Base-by-base conservation (phyloP, 2,888 invertebrate species). In the Scaptomyza reducta region DNA sequence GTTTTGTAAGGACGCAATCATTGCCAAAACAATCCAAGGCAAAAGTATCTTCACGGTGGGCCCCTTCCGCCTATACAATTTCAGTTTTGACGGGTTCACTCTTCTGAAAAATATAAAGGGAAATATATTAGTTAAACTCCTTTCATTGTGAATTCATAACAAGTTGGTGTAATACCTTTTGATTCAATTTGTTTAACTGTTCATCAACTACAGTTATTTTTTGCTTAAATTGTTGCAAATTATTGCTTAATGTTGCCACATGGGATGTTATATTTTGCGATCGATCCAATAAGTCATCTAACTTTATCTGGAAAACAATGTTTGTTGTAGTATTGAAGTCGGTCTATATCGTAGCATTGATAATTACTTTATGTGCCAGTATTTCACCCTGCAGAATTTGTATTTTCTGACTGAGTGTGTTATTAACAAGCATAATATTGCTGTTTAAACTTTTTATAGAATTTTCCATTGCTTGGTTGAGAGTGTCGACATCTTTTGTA, bases 241-340 rank as follows among this genome's bases (percentile, higher is more conserved):
- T 89, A 47, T 90, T 87, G 76, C 90, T 89, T 54, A 91, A 82
- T 2, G 91, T 91, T 57, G 87, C 83, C 0, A 91, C 89, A 70
- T 90, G 91, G 13, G 91, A 90, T 41, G 90, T 90, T 61, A 90
- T 88, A 60, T 91, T 91, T 55, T 89, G 88, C 55, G 85, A 84
- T 35, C 86, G 87, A 76, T 91, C 91, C 57, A 88, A 74, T 51
- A 91, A 74, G 33, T 88, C 90, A 64, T 90, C 89, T 53, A 91
- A 67, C 70, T 88, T 88, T 29, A 80, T 81, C 91, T 91, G 47
- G 3, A 74, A 71, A 25, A 14, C 25, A 7, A 59, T 10, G n/a
- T 6, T n/a, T 16, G 16, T 14, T 41, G 3, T 18, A 1, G 7
- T 60, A 51, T 61, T 16, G 3, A 10, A 25, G 5, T 31, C 3